Percentiles rank a stretch among this genome's conserved stretches.
phyloP scores from a whole-genome alignment of 2,113 vertebrate genomes.

The Chaetorhynchus papuensis region DNA sequence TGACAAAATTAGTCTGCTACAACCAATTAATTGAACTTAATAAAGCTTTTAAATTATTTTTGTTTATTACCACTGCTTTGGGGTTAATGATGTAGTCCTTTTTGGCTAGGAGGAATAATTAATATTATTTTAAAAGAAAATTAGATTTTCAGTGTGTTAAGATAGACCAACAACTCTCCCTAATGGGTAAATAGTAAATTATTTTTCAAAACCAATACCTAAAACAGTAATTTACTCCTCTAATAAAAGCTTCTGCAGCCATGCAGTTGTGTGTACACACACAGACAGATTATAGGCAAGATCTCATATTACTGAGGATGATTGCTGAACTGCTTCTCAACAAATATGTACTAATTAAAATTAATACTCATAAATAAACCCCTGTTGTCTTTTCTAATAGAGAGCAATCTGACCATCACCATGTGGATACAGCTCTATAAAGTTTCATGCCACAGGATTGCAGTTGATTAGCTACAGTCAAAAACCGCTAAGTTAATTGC shows the following conservation, averaged over 20 bases:
- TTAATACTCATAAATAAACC: conserved; percentile 16
- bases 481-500: neutral
- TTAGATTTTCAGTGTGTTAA: conserved; percentile 49
- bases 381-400: neutral
- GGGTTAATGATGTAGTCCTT: conserved; percentile 58
- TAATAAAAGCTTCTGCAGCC: neutral
- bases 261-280: neutral
- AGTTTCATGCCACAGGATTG: neutral
- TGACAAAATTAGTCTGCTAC: conserved; percentile 68
- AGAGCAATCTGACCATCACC: neutral
- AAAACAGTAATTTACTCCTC: neutral
- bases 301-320: neutral
- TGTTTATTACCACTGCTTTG: conserved; percentile 65
- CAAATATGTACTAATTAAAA: conserved; percentile 37
- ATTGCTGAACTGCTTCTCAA: neutral
- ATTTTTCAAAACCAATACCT: conserved; percentile 39
- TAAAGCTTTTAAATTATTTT: conserved; percentile 71
- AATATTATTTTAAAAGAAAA: conserved; percentile 53
- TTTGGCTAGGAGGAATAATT: conserved; percentile 54
- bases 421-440: neutral
- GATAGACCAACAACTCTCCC: conserved; percentile 31
- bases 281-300: neutral
- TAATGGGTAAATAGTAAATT: conserved; percentile 50
- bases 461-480: neutral
- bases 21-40: conserved; percentile 72